phyloP scores from a whole-genome alignment of 2,797 vertebrate genomes.

The Eutrigla gurnardus region DNA sequence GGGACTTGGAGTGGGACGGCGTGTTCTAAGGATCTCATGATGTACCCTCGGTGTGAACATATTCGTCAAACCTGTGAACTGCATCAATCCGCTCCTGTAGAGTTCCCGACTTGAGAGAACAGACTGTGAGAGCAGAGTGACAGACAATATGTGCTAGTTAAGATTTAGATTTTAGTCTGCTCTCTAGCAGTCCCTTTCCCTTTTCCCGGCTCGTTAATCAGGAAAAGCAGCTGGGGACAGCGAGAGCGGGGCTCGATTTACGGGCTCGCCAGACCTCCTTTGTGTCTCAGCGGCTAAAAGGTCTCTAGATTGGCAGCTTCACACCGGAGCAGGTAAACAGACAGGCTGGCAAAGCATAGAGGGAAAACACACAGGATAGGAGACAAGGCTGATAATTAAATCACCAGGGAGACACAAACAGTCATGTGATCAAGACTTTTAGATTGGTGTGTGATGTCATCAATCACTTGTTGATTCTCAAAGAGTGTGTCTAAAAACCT shows the following conservation, averaged over 20 bases:
- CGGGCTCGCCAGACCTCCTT: slow-evolving; percentile 53
- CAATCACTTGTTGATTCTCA: too few relatives aligned
- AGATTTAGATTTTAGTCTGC: slow-evolving; percentile 29
- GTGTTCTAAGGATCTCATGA: slow-evolving; percentile 16
- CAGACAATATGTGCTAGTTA: slow-evolving; percentile 36
- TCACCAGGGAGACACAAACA: too few relatives aligned
- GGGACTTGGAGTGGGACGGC: slow-evolving; percentile 6
- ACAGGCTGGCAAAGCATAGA: slow-evolving; percentile 14
- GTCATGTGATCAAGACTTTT: too few relatives aligned
- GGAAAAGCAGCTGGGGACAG: slow-evolving; percentile 68
- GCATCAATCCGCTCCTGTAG: slow-evolving; percentile 33
- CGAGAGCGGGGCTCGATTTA: slow-evolving; percentile 61
- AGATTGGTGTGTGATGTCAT: too few relatives aligned
- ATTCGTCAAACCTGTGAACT: slow-evolving; percentile 32
- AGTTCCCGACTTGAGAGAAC: slow-evolving; percentile 28
- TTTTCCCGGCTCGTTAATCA: slow-evolving; percentile 58
- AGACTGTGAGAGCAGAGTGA: slow-evolving; percentile 21
- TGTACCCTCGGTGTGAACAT: slow-evolving; percentile 18
- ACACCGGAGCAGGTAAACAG: slow-evolving; percentile 26
- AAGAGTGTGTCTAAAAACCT: too few relatives aligned
- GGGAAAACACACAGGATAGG: background rate
- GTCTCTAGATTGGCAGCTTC: slow-evolving; percentile 33
- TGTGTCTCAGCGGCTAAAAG: slow-evolving; percentile 53
- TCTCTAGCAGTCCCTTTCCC: background rate
- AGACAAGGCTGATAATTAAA: background rate